Evolutionary conservation across 2,113 vertebrate species (phyloP), one percentile per base, ranked within the genome.

Genomic region (Girardinichthys multiradiatus): DNA sequence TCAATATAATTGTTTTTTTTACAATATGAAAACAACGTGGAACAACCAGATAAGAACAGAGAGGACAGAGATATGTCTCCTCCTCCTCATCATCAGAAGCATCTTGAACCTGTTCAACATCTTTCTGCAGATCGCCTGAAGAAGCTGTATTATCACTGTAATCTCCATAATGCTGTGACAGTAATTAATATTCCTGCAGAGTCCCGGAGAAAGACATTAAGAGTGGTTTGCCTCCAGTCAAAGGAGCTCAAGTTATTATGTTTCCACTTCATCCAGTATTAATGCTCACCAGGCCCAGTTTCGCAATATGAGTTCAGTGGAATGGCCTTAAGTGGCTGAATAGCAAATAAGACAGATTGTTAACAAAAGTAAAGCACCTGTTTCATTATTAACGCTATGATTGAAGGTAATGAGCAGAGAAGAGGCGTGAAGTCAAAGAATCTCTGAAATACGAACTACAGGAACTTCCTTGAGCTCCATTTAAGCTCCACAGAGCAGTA

Each of bases 241-340:
- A 48, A 65, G 75, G 65, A 70, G 73, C 84, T 75, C 76, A 60
- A 78, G 77, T 93, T 90, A 92, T 89, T 88, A 90, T 90, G 91
- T 81, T 90, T 91, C 85, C 68, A 80, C 86, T 91, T 91, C 91
- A 94, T 94, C 87, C 86, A 91, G 91, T 92, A 92, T 94, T 94
- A 92, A 94, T 92, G 83, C 79, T 88, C 81, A 75, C 29, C 86
- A 91, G 90, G 78, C 82, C 83, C 74, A 74, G 87, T 86, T 76
- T 86, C 90, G 85, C 88, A 91, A 92, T 92, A 90, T 82, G 86
- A 90, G 86, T 75, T 87, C 73, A 80, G 73, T 75, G 81, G 91
- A 91, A 91, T 80, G 76, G 85, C 87, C 88, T 74, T 85, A 92
- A 92, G 92, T 91, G 84, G 80, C 73, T 89, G 86, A 87, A 87